Conservation (phyloP, 2,888 invertebrate species). For the Ecliptopera silaceata region DNA sequence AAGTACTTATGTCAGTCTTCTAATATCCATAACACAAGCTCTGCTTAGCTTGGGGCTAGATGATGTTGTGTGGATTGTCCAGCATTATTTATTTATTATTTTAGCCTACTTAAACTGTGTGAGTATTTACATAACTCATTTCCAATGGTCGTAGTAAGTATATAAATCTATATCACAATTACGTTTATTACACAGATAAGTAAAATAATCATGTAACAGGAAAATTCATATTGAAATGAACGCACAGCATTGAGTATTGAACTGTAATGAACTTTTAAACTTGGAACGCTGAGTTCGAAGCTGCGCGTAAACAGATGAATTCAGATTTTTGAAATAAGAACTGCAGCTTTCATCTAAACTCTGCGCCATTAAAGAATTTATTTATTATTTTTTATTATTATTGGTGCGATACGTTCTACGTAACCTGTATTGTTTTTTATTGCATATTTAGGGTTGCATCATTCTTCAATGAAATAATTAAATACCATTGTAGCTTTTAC, state of each 20-base stretch:
- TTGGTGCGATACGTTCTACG: slow-evolving; percentile 20
- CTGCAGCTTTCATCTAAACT: slow-evolving; percentile 17
- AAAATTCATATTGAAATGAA: slow-evolving; percentile 41
- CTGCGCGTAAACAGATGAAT: slow-evolving; percentile 42
- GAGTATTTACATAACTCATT: too few relatives aligned
- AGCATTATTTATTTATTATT: too few relatives aligned
- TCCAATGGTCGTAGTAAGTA: too few relatives aligned
- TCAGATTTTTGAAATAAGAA: slow-evolving; percentile 41
- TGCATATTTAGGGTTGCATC: slow-evolving; percentile 4
- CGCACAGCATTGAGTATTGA: slow-evolving; percentile 49
- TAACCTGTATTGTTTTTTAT: slow-evolving; percentile 7
- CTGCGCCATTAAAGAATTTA: slow-evolving; percentile 20
- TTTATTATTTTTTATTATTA: too few relatives aligned
- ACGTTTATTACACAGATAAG: background rate
- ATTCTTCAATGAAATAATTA: background rate
- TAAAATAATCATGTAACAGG: slow-evolving; percentile 31
- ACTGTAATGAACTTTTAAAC: slow-evolving; percentile 58
- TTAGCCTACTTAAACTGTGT: too few relatives aligned
- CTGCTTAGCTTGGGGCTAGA: too few relatives aligned
- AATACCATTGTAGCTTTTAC: too few relatives aligned
- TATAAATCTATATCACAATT: too few relatives aligned
- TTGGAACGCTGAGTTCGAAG: slow-evolving; percentile 41
- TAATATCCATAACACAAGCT: too few relatives aligned
- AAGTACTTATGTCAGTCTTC: too few relatives aligned
- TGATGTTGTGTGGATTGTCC: too few relatives aligned